Base-by-base conservation (phyloP, 2,888 invertebrate species). In the Philaethria dido region DNA sequence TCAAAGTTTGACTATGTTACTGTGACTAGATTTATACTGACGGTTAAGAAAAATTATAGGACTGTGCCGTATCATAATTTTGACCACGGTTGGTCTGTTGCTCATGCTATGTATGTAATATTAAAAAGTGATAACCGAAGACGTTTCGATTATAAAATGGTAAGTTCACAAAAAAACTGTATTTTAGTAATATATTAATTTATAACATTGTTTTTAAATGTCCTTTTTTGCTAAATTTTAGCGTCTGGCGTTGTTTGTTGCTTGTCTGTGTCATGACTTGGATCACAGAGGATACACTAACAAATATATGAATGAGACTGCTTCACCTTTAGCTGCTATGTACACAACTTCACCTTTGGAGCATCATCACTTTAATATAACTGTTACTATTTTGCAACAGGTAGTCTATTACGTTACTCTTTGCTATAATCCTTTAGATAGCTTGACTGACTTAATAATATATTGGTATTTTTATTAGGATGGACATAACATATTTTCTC, bases 321-420 rank as follows among this genome's bases (percentile, higher is more conserved):
- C 95, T 63, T 96, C 97, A 1, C 97, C 97, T 0, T 86, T 98
- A 44, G 97, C 97, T 0, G 94, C 96, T 29, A 96, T 98, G 83
- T 97, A 97, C 83, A 95, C 96, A 39, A 97, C 97, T 0, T 97
- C 97, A 0, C 97, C 97, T 0, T 94, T 97, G 93, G 97, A 97
- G 80, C 97, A 97, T 79, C 97, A 97, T 80, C 97, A 97, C 83
- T 97, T 97, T 82, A 97, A 97, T 81, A 97, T 97, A 81, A 97
- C 97, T 0, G 96, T 97, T 33, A 96, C 96, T 14, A 97, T 97
- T 73, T 87, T 97, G 16, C 97, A 97, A 82, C 95, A 95, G 93
- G 95, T 95, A 78, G 55, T 14, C 16, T 20, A 4, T 11, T 25
- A 16, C 9, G 2, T 8, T 16, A 16, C 13, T 13, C 14, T 39